Percentiles rank a stretch among this genome's conserved stretches.
Conservation (phyloP, 2,888 invertebrate genomes). For the Meliscaeva auricollis region DNA sequence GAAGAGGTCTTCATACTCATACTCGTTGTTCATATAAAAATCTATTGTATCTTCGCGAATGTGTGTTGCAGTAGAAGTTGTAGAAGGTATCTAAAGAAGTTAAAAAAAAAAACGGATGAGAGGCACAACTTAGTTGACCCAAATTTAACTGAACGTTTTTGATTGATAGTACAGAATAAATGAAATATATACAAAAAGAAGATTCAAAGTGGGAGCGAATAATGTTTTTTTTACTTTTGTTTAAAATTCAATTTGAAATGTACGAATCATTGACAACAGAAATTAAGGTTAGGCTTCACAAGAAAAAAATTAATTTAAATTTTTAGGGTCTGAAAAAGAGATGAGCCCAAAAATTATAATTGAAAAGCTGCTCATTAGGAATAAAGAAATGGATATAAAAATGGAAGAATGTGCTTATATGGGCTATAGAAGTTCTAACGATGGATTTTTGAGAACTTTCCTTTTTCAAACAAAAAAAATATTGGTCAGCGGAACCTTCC, state of each 20-base stretch:
- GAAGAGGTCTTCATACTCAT: slow-evolving; percentile 18
- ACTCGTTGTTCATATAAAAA: not conserved
- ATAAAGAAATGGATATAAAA: not conserved
- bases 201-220: not conserved
- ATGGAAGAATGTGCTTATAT: not conserved
- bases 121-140: slow-evolving; percentile 51
- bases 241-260: slow-evolving; percentile 14
- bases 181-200: not conserved
- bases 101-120: slow-evolving; percentile 31
- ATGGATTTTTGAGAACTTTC: slow-evolving; percentile 6
- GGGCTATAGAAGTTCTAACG: not conserved
- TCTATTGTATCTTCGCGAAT: slow-evolving; percentile 43
- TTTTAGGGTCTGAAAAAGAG: not conserved
- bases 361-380: slow-evolving; percentile 13
- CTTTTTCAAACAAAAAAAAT: not conserved
- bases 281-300: slow-evolving; percentile 29
- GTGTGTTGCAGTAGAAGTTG: slow-evolving; percentile 1
- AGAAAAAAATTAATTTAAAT: slow-evolving; percentile 7
- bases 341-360: not conserved
- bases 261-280: slow-evolving; percentile 9
- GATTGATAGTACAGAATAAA: slow-evolving; percentile 32
- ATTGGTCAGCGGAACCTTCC: not conserved
- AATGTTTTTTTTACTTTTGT: not conserved
- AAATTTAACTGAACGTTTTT: slow-evolving; percentile 36
- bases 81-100: not conserved